Base-by-base conservation (phyloP, 2,888 invertebrate genomes). In the Mythimna lalbum region DNA sequence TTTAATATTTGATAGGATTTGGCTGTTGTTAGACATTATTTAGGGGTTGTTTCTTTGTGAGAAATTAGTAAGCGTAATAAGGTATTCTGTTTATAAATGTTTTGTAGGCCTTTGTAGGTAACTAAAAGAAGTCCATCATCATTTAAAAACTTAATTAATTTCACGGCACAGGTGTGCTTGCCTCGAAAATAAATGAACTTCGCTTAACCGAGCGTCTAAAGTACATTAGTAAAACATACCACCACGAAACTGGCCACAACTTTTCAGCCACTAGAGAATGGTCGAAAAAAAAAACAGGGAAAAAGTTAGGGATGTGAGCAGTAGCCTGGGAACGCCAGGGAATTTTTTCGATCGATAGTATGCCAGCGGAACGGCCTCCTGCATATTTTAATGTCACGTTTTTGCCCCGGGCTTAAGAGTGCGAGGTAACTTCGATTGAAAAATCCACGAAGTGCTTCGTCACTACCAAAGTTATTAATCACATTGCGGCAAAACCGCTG, bases 371-470 rank as follows among this genome's bases (percentile, higher is more conserved):
- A 65, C 73, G 82, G 80, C 82, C 82, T 85, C 81, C 76, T 90
- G 89, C 90, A 91, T 91, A 91, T 90, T 91, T 91, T 87, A 91
- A 87, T 86, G 87, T 87, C 87, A 87, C 86, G 86, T 63, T 88
- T 89, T 90, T 86, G 82, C 80, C 81, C 78, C 63, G 69, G 79
- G 82, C 82, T 82, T 80, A 82, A 73, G 73, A 78, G 67, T 63
- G 69, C 73, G 80, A 77, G 72, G 80, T 80, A 88, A 90, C 88
- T 87, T 89, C 85, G 89, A 90, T 90, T 89, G 90, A 89, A 89
- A 90, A 91, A 89, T 89, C 81, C 84, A 69, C 77, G 84, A 88
- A 85, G 73, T 77, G 87, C 86, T 79, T 73, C 85, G 87, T 89
- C 88, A 89, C 86, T 82, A 78, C 72, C 66, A 53, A 73, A 85